phyloP scores from a whole-genome alignment of 2,113 vertebrate genomes.

The Zingel zingel region DNA sequence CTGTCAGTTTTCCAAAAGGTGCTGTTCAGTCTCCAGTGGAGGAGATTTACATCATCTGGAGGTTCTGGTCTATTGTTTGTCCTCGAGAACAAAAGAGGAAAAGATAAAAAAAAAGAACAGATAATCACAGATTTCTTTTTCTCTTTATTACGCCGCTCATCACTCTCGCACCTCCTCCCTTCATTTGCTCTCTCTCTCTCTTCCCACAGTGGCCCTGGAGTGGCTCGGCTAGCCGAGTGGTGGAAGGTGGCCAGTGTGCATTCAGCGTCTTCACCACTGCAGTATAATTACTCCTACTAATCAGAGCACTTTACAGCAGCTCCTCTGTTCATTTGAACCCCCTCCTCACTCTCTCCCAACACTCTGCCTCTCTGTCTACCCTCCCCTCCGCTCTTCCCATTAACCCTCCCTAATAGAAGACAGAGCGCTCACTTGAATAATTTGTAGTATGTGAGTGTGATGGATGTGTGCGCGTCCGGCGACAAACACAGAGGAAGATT shows the following conservation, averaged over 20 bases:
- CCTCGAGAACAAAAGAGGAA: constrained; percentile 11
- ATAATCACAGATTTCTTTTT: constrained; percentile 36
- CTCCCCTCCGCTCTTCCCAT: constrained; percentile 63
- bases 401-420: constrained; percentile 69
- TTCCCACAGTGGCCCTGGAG: constrained; percentile 60
- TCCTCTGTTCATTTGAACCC: constrained; percentile 82
- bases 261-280: constrained; percentile 77
- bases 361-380: constrained; percentile 74
- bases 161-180: neutral
- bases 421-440: constrained; percentile 73
- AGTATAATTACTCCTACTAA: constrained; percentile 86
- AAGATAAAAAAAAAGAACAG: constrained; percentile 42
- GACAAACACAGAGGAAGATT: constrained; percentile 58
- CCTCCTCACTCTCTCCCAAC: constrained; percentile 64
- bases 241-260: constrained; percentile 73
- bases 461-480: constrained; percentile 62
- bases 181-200: constrained; percentile 29
- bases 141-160: constrained; percentile 30
- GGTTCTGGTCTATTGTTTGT: constrained; percentile 29
- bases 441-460: constrained; percentile 52
- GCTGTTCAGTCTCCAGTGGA: neutral
- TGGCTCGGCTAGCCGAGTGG: constrained; percentile 41
- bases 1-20: constrained; percentile 7
- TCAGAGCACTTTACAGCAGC: constrained; percentile 85
- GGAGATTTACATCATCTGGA: constrained; percentile 1